Evolutionary conservation across 1,140 invertebrate species (phyloP), one percentile per base, ranked within the genome.

Genomic region (Eufriesea mexicana): DNA sequence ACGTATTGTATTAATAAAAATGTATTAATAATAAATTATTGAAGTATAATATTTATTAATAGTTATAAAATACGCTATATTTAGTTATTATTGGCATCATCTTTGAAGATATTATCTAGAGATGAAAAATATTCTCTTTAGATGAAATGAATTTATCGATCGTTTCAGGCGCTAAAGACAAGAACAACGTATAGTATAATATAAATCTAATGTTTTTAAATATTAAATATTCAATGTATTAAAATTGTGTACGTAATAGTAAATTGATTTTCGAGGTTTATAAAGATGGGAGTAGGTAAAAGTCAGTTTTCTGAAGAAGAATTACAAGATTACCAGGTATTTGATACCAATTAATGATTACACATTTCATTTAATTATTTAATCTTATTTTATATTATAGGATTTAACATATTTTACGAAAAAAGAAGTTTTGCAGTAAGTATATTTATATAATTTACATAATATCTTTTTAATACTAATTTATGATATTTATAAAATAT

Each of bases 321-420:
- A 94, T 95, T 98, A 28, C 97, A 98, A 93, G 97, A 98, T 94
- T 98, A 98, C 94, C 96, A 98, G 95, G 97, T 97, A 95, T 23
- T 54, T 61, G 7, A 7, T 47, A 23, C 0, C 62, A 10, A 35
- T 74, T 47, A 68, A 57, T 62, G 49, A 54, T 49, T 20, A 1
- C 57, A 28, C 55, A 57, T 72, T 6, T 59, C 64, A 47, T 55
- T 59, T 45, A 70, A 5, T 76, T 25, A 54, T 18, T 51, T 42
- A 83, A 62, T 74, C 35, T 66, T 55, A 70, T 84, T 82, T 74
- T 89, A 57, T 91, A 85, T 96, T 96, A 71, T 92, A 98, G 97
- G 97, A 98, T 94, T 95, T 98, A 28, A 98, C 98, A 57, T 98
- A 98, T 93, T 98, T 98, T 90, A 97, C 97, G 10, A 98, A 98